These are phyloP conservation scores for Caerostris extrusa DNA, from an alignment of 1,140 invertebrate genomes.

Conservation along the genomic window DNA sequence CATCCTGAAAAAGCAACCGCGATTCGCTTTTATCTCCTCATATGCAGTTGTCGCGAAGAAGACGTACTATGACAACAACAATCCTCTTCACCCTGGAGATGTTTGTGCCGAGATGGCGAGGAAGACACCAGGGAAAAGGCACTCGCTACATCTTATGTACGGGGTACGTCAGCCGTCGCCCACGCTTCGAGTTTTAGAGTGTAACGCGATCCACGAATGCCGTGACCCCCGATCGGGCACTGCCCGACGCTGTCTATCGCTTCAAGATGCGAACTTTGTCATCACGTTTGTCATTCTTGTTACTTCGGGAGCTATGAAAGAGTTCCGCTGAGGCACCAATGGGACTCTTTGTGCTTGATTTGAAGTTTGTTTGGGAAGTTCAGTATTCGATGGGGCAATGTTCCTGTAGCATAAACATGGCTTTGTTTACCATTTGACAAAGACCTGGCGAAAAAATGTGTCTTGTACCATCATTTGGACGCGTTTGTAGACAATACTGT, in stretches of 20 bases:
- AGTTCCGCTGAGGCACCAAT: not conserved
- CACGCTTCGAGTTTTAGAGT: conserved; percentile 23
- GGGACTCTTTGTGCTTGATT: not conserved
- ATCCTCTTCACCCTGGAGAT: not conserved
- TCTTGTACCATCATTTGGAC: no score
- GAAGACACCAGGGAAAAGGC: conserved; percentile 6
- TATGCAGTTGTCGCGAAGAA: not conserved
- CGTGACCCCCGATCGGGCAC: conserved; percentile 45
- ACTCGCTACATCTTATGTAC: conserved; percentile 46
- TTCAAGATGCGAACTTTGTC: conserved; percentile 64
- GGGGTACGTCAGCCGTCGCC: conserved; percentile 41
- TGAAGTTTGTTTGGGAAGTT: not conserved
- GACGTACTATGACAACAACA: no score
- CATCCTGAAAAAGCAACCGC: conserved; percentile 1
- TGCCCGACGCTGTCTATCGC: conserved; percentile 42
- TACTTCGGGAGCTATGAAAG: not conserved
- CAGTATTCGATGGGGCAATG: not conserved
- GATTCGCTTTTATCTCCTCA: not conserved
- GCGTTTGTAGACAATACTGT: no score
- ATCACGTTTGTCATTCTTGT: conserved; percentile 15
- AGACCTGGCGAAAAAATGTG: no score
- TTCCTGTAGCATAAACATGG: not conserved
- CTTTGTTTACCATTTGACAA: not conserved
- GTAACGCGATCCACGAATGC: conserved; percentile 53
- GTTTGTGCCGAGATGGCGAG: not conserved